phyloP scores from a whole-genome alignment of 2,888 invertebrate genomes.

The Andrena hattorfiana region DNA sequence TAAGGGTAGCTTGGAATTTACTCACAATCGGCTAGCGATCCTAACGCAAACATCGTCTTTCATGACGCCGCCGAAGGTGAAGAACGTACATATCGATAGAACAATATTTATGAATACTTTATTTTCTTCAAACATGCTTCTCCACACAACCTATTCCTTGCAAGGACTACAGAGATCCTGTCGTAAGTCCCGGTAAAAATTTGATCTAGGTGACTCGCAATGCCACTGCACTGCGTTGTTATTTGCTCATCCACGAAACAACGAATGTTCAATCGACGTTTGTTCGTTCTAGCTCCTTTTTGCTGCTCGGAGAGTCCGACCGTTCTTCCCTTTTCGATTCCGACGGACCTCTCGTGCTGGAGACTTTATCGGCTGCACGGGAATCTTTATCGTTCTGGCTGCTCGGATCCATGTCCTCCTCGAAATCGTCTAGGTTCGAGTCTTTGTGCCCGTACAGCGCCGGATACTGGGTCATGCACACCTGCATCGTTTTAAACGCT shows the following conservation, averaged over 20 bases:
- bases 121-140: slow-evolving; percentile 46
- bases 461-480: slow-evolving; percentile 95
- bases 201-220: slow-evolving; percentile 26
- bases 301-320: slow-evolving; percentile 35
- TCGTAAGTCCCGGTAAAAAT: slow-evolving; percentile 57
- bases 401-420: slow-evolving; percentile 71
- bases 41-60: not conserved
- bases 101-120: slow-evolving; percentile 43
- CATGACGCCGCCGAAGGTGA: not conserved
- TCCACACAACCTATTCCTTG: slow-evolving; percentile 25
- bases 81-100: slow-evolving; percentile 9
- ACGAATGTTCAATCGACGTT: slow-evolving; percentile 50
- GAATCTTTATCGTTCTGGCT: slow-evolving; percentile 24
- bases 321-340: slow-evolving; percentile 32
- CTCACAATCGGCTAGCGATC: no score
- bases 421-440: slow-evolving; percentile 88
- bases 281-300: slow-evolving; percentile 57
- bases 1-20: no score
- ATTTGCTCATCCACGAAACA: slow-evolving; percentile 12
- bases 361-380: not conserved
- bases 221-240: slow-evolving; percentile 6
- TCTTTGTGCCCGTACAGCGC: slow-evolving; percentile 91
- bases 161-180: slow-evolving; percentile 43
- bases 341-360: not conserved
- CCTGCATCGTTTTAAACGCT: slow-evolving; percentile 95